Conservation (phyloP, 2,888 invertebrate species). For the Laspeyria flexula region DNA sequence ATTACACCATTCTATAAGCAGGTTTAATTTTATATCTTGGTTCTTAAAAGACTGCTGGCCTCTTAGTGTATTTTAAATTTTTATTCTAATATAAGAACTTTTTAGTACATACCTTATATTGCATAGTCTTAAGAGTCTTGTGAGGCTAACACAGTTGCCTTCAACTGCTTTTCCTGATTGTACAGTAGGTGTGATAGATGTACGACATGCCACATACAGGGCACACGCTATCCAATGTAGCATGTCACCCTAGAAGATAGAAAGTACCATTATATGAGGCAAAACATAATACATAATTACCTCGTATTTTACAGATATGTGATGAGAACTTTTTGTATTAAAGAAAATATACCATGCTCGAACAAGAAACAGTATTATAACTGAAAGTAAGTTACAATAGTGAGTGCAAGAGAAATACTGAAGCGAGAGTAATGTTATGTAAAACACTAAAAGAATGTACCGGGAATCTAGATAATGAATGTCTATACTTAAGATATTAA, state of each 20-base stretch:
- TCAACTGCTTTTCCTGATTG: constrained; percentile 90
- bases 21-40: too few species aligned
- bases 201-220: constrained; percentile 95
- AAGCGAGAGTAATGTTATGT: not conserved
- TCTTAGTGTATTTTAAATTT: too few species aligned
- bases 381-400: too few species aligned
- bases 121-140: constrained; percentile 94
- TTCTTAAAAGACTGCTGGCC: too few species aligned
- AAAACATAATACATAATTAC: not conserved
- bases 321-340: too few species aligned
- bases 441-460: not conserved
- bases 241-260: constrained; percentile 91
- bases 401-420: too few species aligned
- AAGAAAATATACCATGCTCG: too few species aligned
- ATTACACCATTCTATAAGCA: too few species aligned
- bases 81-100: too few species aligned
- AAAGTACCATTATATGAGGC: not conserved
- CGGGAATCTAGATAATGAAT: not conserved
- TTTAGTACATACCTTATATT: constrained; percentile 92
- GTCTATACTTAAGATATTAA: too few species aligned
- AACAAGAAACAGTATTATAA: too few species aligned
- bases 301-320: too few species aligned
- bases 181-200: constrained; percentile 92
- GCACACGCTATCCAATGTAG: constrained; percentile 98
- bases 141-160: constrained; percentile 96